These are phyloP conservation scores for Sardina pilchardus DNA, from an alignment of 2,113 vertebrate genomes.

Conservation along the genomic window DNA sequence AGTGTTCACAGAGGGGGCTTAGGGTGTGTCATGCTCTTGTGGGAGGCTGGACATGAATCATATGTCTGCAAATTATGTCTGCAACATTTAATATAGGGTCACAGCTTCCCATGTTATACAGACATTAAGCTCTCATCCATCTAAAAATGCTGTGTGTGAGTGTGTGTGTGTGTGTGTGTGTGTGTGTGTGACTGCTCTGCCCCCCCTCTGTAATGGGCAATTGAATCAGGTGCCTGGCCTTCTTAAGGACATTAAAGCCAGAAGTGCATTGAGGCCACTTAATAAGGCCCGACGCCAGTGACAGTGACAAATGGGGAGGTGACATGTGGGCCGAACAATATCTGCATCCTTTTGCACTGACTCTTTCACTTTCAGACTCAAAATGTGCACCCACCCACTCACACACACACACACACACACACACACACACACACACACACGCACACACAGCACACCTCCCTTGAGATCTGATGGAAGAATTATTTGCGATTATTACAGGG, in stretches of 20 bases:
- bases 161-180: neutral
- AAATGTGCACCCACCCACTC: neutral
- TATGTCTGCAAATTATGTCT: constrained; percentile 74
- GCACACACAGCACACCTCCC: constrained; percentile 59
- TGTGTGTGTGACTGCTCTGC: constrained; percentile 55
- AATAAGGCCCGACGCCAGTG: constrained; percentile 87
- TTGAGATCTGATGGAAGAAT: constrained; percentile 79
- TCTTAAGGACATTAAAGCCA: constrained; percentile 99
- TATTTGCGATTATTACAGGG: constrained; percentile 92
- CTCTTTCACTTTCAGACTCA: constrained; percentile 78
- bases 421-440: constrained; percentile 1
- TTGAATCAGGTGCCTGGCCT: constrained; percentile 99
- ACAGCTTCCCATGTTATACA: constrained; percentile 69
- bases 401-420: neutral
- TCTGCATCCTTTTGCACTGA: constrained; percentile 82
- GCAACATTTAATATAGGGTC: constrained; percentile 80
- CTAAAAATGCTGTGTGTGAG: constrained; percentile 57
- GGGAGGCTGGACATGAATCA: constrained; percentile 65
- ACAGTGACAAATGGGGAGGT: constrained; percentile 94
- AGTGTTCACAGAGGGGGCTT: constrained; percentile 34
- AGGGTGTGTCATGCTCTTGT: constrained; percentile 5
- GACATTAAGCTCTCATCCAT: constrained; percentile 73
- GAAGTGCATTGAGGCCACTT: constrained; percentile 85
- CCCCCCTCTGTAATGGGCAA: constrained; percentile 79
- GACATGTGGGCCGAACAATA: constrained; percentile 85